Percentiles rank a stretch among this genome's conserved stretches.
Conservation (phyloP, 2,113 vertebrate genomes). For the Xerus inauris region DNA sequence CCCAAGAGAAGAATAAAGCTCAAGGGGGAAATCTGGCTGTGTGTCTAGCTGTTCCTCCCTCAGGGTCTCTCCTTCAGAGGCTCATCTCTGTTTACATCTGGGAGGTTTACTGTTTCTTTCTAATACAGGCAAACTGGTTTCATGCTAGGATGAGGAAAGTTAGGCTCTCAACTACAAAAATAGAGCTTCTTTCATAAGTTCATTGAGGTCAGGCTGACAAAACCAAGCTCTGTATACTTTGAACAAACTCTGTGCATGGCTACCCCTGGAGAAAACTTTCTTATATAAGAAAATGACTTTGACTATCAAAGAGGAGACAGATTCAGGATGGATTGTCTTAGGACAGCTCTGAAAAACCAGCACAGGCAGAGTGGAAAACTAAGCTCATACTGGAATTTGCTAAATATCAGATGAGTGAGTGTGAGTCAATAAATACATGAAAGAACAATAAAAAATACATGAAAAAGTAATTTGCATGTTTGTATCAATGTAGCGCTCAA, state of each 20-base stretch:
- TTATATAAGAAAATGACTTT: background rate
- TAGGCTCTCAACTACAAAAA: background rate
- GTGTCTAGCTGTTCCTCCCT: background rate
- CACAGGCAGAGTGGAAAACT: background rate
- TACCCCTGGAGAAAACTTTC: background rate
- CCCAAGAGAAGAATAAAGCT: background rate
- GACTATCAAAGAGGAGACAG: background rate
- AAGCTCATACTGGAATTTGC: background rate
- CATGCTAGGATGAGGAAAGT: background rate
- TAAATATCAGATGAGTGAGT: background rate
- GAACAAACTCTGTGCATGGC: background rate
- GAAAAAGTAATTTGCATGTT: background rate
- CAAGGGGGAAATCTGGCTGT: background rate
- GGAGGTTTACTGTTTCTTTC: background rate
- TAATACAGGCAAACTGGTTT: background rate
- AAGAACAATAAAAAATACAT: background rate
- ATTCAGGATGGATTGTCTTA: background rate
- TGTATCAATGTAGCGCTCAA: background rate
- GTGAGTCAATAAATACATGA: background rate
- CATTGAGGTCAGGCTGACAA: background rate
- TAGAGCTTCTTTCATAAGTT: background rate
- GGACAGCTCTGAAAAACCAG: background rate
- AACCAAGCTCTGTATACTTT: background rate
- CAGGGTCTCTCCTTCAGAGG: background rate
- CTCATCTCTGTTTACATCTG: background rate